Percentiles rank a stretch among this genome's conserved stretches.
Evolutionary conservation across 2,797 vertebrate genomes (phyloP).

Genomic region (Poeciliopsis gracilis): DNA sequence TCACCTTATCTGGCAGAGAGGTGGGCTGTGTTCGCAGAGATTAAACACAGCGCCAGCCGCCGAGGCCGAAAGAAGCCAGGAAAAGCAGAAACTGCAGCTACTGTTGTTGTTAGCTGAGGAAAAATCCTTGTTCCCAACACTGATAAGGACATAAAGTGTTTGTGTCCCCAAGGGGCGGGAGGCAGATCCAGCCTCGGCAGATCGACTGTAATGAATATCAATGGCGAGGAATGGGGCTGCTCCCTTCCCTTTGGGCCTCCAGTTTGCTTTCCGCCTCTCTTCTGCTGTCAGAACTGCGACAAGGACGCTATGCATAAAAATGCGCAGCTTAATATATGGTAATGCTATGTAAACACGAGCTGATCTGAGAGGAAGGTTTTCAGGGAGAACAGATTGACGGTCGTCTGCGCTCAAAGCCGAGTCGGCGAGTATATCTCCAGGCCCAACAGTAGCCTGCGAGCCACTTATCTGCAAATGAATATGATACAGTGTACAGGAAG

Average conservation of each 20-base stretch:
- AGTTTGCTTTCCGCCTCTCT: slow-evolving; percentile 52
- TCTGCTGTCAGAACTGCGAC: slow-evolving; percentile 66
- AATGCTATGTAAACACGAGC: slow-evolving; percentile 83
- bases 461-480: slow-evolving; percentile 76
- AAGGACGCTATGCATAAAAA: slow-evolving; percentile 74
- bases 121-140: slow-evolving; percentile 80
- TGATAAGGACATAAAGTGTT: slow-evolving; percentile 80
- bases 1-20: slow-evolving; percentile 67
- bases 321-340: slow-evolving; percentile 80
- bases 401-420: slow-evolving; percentile 61
- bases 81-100: slow-evolving; percentile 61
- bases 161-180: slow-evolving; percentile 72
- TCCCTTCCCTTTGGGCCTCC: slow-evolving; percentile 73
- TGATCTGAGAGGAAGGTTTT: slow-evolving; percentile 75
- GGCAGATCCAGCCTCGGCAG: slow-evolving; percentile 70
- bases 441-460: slow-evolving; percentile 71
- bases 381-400: slow-evolving; percentile 63
- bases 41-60: slow-evolving; percentile 68
- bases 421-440: slow-evolving; percentile 59
- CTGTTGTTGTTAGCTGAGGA: slow-evolving; percentile 76
- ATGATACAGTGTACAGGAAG: slow-evolving; percentile 73
- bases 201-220: slow-evolving; percentile 83
- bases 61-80: slow-evolving; percentile 56
- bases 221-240: slow-evolving; percentile 66
- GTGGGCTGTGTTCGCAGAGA: slow-evolving; percentile 70